Conservation (phyloP, 2,888 invertebrate genomes). For the Athalia cordata region DNA sequence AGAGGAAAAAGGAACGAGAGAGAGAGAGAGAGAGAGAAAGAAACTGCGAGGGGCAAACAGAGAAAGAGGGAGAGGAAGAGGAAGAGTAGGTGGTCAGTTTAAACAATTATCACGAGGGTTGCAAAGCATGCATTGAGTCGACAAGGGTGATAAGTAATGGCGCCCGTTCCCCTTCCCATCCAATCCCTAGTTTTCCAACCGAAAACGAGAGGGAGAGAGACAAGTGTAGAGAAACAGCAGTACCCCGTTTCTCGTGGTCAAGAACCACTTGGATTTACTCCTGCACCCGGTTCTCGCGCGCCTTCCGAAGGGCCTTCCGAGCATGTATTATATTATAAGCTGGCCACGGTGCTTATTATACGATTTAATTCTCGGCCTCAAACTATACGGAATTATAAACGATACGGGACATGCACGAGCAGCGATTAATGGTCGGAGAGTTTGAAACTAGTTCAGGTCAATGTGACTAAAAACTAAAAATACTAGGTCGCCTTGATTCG, state of each 20-base stretch:
- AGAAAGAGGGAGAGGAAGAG: constrained; percentile 1
- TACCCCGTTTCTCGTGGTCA: constrained; percentile 34
- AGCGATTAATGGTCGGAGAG: neutral
- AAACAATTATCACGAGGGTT: constrained; percentile 73
- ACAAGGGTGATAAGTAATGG: constrained; percentile 71
- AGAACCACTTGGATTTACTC: constrained; percentile 42
- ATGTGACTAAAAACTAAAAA: too few relatives aligned
- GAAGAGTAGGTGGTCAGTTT: constrained; percentile 70
- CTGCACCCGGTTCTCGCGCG: neutral
- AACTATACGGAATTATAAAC: neutral
- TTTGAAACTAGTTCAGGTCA: too few relatives aligned
- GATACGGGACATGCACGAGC: neutral
- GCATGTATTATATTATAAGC: too few relatives aligned
- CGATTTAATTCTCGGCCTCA: constrained; percentile 10
- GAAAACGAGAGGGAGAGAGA: constrained; percentile 22
- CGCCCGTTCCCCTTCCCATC: constrained; percentile 48
- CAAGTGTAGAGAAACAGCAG: neutral
- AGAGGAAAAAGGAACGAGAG: constrained; percentile 56
- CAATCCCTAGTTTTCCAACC: neutral
- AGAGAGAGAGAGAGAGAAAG: constrained; percentile 62
- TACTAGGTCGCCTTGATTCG: too few relatives aligned
- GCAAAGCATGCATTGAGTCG: constrained; percentile 57
- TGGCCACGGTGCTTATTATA: constrained; percentile 24
- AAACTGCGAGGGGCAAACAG: neutral
- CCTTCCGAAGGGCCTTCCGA: constrained; percentile 1